Evolutionary conservation across 2,888 invertebrate species (phyloP), one percentile per base, ranked within the genome.

Genomic region (Smittia aterrima): DNA sequence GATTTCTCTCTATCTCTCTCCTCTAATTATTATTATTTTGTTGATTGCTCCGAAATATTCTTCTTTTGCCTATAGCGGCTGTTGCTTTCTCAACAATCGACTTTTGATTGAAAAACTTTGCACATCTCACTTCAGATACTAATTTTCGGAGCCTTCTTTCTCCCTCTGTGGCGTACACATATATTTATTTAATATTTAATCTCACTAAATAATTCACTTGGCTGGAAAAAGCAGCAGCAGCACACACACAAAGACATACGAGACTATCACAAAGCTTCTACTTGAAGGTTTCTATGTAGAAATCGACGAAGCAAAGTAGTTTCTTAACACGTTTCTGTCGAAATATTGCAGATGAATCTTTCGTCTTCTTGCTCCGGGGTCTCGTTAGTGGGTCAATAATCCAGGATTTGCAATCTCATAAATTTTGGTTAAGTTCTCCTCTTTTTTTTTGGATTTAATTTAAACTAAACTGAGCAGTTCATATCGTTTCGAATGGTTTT

Each of bases 121-220:
- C 18, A 47, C 41, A 41, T 47, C 47, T 68, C 47, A 41, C 41
- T 71, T 54, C 25, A 68, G 38, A 40, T 71, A 32, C 24, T 54
- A 53, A 18, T 68, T 54, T 71, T 71, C 25, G 71, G 71, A 71
- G 47, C 71, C 47, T 71, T 70, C 27, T 58, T 54, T 58, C 20
- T 54, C 20, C 16, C n/a, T 71, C 24, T 20, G 71, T 71, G 58
- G 32, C 68, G 47, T 71, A 20, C 54, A 25, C 27, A 22, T 54
- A 32, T 58, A 13, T 41, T 54, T 58, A 71, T 47, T 47, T n/a
- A 47, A 47, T 47, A 20, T 71, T 71, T 71, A 71, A 71, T 71
- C 71, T 71, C 58, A 71, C 71, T 54, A 54, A 58, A 32, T 71
- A 54, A 71, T 71, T 71, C 71, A 71, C 54, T 71, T 71, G 54